Evolutionary conservation across 2,888 invertebrate genomes (phyloP).

Genomic region (Orthonychiurus folsomi): DNA sequence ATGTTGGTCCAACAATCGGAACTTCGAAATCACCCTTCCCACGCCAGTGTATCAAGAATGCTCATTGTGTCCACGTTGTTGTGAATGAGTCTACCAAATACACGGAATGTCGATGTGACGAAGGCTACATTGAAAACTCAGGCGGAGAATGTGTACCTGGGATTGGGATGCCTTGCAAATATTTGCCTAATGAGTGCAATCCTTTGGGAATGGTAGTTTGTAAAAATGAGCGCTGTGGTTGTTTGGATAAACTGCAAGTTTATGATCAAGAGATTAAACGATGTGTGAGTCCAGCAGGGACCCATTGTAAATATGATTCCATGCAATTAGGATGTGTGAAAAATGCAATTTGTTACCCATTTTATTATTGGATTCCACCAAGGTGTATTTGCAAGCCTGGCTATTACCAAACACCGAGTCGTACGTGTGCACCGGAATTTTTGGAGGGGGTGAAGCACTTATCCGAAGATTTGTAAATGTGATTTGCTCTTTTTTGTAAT

Average conservation of each 20-base stretch:
- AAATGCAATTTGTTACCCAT: conserved; percentile 34
- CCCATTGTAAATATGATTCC: conserved; percentile 30
- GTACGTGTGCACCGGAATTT: conserved; percentile 19
- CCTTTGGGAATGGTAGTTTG: conserved; percentile 33
- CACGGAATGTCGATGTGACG: conserved; percentile 27
- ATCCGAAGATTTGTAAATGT: neutral
- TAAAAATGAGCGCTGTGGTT: conserved; percentile 26
- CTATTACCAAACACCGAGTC: conserved; percentile 23
- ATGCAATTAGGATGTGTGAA: conserved; percentile 32
- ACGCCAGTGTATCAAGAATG: conserved; percentile 25
- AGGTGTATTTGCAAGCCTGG: conserved; percentile 34
- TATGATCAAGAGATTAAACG: conserved; percentile 24
- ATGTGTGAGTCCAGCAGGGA: conserved; percentile 33
- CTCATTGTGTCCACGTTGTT: conserved; percentile 18
- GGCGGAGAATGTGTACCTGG: conserved; percentile 30
- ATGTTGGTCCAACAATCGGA: neutral
- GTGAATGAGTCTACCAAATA: conserved; percentile 8
- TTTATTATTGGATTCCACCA: conserved; percentile 32
- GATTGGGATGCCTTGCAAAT: conserved; percentile 27
- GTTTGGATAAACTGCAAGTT: conserved; percentile 30
- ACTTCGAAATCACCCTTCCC: neutral
- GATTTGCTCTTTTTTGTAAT: neutral
- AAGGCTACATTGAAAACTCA: conserved; percentile 28
- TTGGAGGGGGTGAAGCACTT: neutral
- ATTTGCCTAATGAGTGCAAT: conserved; percentile 27